Percentiles rank a stretch among this genome's conserved stretches.
Conservation (phyloP, 2,113 vertebrate genomes). For the Myxocyprinus asiaticus region DNA sequence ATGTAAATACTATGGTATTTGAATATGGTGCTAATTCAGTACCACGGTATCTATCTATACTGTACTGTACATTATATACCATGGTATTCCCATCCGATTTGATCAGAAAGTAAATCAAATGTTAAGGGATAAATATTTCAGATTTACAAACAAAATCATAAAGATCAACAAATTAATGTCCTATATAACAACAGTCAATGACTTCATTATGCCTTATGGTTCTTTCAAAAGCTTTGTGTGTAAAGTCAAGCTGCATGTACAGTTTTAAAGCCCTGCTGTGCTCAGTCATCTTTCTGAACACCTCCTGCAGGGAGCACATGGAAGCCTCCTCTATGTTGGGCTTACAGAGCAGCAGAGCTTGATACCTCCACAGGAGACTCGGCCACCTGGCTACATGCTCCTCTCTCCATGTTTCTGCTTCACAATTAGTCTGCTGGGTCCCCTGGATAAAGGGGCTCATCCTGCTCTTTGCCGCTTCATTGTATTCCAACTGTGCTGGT, state of each 20-base stretch:
- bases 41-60: neutral
- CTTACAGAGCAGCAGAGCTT: constrained; percentile 71
- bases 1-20: too few relatives aligned
- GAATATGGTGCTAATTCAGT: neutral
- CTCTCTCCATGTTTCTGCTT: constrained; percentile 55
- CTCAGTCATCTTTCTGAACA: constrained; percentile 16
- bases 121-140: neutral
- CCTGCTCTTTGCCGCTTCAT: constrained; percentile 9
- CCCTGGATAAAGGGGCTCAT: constrained; percentile 48
- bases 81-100: neutral
- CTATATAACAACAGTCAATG: neutral
- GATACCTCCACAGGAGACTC: constrained; percentile 65
- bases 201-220: neutral
- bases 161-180: neutral
- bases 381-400: constrained; percentile 67
- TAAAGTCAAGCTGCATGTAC: constrained; percentile 5
- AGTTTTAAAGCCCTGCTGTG: constrained; percentile 38
- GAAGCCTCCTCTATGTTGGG: constrained; percentile 60
- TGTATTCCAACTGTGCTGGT: neutral
- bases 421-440: constrained; percentile 66
- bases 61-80: neutral
- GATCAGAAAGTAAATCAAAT: neutral
- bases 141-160: neutral
- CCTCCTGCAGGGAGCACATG: constrained; percentile 61
- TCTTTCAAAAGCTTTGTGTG: neutral